Percentiles rank a stretch among this genome's conserved stretches.
phyloP scores from a whole-genome alignment of 2,888 invertebrate species.

The Asteroscopus sphinx region DNA sequence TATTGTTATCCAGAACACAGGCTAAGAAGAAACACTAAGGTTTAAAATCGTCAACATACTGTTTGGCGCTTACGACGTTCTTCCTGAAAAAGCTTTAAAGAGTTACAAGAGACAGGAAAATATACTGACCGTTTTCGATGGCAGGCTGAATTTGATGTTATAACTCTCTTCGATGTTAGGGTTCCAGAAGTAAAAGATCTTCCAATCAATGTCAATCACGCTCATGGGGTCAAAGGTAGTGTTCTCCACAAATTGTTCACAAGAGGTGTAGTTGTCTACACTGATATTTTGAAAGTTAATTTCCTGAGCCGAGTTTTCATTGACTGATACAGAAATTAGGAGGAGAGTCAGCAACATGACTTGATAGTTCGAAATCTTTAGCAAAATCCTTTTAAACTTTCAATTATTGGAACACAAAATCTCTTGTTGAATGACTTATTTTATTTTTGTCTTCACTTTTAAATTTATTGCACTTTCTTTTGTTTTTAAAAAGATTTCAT shows the following conservation, averaged over 20 bases:
- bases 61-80: no score
- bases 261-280: conserved; percentile 69
- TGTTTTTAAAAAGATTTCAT: no score
- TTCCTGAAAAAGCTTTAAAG: no score
- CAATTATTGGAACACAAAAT: no score
- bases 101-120: no score
- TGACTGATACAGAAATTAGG: not conserved
- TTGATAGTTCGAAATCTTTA: not conserved
- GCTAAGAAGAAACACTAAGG: no score
- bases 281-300: not conserved
- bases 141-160: conserved; percentile 67
- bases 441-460: no score
- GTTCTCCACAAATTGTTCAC: conserved; percentile 71
- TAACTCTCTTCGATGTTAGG: conserved; percentile 62
- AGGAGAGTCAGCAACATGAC: conserved; percentile 11
- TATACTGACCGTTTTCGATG: conserved; percentile 68
- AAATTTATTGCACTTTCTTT: no score
- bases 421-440: no score
- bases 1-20: no score
- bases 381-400: no score
- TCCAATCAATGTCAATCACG: conserved; percentile 74
- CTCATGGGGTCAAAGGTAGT: conserved; percentile 60
- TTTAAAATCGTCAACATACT: no score
- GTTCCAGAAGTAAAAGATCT: conserved; percentile 76
- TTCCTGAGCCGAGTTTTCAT: conserved; percentile 7